Conservation (phyloP, 2,888 invertebrate genomes). For the Monoplex corrugatus region DNA sequence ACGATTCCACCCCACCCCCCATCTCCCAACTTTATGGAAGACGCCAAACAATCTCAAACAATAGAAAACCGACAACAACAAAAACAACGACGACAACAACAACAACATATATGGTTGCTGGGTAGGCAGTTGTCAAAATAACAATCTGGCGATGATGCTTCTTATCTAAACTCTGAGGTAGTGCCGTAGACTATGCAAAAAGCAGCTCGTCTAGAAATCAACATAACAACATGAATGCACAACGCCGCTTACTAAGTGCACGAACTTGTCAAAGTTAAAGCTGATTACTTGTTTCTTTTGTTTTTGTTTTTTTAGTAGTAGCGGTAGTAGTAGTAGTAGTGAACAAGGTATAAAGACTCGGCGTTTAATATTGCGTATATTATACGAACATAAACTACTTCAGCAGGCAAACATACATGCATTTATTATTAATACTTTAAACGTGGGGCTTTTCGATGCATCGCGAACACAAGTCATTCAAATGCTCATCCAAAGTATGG, state of each 20-base stretch:
- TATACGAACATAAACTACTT: too few species aligned
- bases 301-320: too few species aligned
- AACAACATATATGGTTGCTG: too few species aligned
- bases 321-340: neutral
- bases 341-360: neutral
- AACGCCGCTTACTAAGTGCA: too few species aligned
- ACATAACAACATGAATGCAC: too few species aligned
- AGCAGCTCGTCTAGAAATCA: neutral
- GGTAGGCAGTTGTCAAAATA: neutral
- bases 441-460: neutral
- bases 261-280: too few species aligned
- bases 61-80: neutral
- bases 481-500: too few species aligned
- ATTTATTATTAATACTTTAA: neutral
- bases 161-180: slow-evolving; percentile 24
- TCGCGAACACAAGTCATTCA: slow-evolving; percentile 3
- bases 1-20: neutral
- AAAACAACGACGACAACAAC: neutral
- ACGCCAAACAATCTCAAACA: neutral
- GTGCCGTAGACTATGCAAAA: slow-evolving; percentile 31
- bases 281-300: too few species aligned
- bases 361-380: slow-evolving; percentile 27
- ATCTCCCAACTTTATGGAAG: neutral
- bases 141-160: neutral
- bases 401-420: too few species aligned